Base-by-base conservation (phyloP, 2,797 vertebrate genomes). In the Emys orbicularis region DNA sequence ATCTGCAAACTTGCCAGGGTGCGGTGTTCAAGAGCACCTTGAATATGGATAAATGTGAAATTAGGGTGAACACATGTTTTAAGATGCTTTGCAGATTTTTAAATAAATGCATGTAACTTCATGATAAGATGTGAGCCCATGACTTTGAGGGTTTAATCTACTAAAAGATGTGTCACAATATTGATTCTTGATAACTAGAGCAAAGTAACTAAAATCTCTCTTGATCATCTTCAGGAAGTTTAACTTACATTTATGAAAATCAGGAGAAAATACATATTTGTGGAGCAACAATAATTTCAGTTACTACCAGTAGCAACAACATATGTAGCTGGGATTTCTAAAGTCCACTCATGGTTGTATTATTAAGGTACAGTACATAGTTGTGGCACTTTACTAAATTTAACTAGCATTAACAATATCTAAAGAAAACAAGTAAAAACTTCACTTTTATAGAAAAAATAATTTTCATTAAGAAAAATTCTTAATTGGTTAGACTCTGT, bases 251-350 rank as follows among this genome's bases (percentile, higher is more conserved):
- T 6, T 41, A 27, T 0, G 5, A 44, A 86, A 80, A 61, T 81
- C 23, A 41, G 65, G 84, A 86, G n/a, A 53, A 94, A 90, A 77
- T 34, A 1, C 7, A 44, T 79, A 90, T 80, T 34, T 93, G 6
- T 56, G 65, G 87, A 91, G 72, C 44, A 86, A 12, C 7, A 54
- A 25, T 25, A 88, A 21, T 2, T 29, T 1, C 68, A 25, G 59
- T 85, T 93, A 77, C 50, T 79, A 37, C 18, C 19, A 72, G 37
- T 72, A 72, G 7, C 41, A 95, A 76, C 53, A 86, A 29, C 37
- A 44, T 87, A 54, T 50, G 34, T 11, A 92, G 88, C 1, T 27
- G 9, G 5, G 15, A 29, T 4, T 88, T 4, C 27, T 76, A 0
- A 81, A 44, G 25, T 25, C 72, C 49, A 57, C 25, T 47, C 76